A percentile compares a stretch with the other conserved stretches of the same genome.
Conservation (phyloP, 2,797 vertebrate species). For the Poecilia picta region DNA sequence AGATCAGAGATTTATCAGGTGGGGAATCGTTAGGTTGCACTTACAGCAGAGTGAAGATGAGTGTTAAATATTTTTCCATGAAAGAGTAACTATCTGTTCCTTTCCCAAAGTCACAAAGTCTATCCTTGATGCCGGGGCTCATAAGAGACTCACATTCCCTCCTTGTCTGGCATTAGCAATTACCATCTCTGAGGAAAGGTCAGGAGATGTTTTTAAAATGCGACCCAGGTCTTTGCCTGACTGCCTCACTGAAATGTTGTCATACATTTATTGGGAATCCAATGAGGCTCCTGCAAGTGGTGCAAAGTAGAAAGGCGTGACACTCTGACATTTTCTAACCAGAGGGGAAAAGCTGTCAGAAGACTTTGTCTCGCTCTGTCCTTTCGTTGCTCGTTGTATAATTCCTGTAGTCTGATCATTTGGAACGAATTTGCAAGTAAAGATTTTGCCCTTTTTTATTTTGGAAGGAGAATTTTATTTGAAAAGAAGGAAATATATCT, state of each 20-base stretch:
- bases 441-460: conserved; percentile 6
- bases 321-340: conserved; percentile 64
- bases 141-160: conserved; percentile 70
- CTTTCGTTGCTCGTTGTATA: conserved; percentile 24
- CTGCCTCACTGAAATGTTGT: conserved; percentile 69
- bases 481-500: not conserved
- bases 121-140: conserved; percentile 41
- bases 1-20: conserved; percentile 13
- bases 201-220: conserved; percentile 81
- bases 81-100: conserved; percentile 34
- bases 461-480: not conserved
- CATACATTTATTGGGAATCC: conserved; percentile 75
- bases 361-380: conserved; percentile 13
- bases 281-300: conserved; percentile 54
- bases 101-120: conserved; percentile 36
- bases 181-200: conserved; percentile 78
- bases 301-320: conserved; percentile 44
- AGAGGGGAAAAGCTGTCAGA: conserved; percentile 56
- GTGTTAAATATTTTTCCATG: conserved; percentile 9
- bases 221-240: conserved; percentile 61
- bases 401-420: conserved; percentile 25
- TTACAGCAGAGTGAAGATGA: conserved; percentile 16
- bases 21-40: conserved; percentile 35
- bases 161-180: conserved; percentile 82
- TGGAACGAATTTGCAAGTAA: conserved; percentile 24